A percentile compares a stretch with the other conserved stretches of the same genome.
Evolutionary conservation across 2,888 invertebrate genomes (phyloP).

Genomic region (Lasioglossum malachurum): DNA sequence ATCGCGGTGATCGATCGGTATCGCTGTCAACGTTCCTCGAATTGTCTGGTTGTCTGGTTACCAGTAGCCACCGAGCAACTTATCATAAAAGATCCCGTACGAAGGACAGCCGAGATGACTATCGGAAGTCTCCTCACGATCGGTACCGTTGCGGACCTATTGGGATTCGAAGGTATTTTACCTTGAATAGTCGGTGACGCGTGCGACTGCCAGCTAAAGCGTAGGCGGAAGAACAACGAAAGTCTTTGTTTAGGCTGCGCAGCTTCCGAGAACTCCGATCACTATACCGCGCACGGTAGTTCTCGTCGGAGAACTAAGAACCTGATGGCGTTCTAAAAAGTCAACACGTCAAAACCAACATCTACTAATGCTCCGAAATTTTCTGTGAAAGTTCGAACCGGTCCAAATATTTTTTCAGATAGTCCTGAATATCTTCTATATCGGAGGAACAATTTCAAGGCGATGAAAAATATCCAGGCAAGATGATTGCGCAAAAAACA

Average conservation of each 20-base stretch:
- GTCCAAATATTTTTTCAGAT: too few species aligned
- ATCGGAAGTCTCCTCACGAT: constrained; percentile 53
- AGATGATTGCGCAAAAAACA: neutral
- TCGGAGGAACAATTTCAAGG: too few species aligned
- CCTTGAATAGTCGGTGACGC: constrained; percentile 40
- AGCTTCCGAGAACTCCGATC: constrained; percentile 69
- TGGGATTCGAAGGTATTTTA: constrained; percentile 54
- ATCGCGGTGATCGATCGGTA: neutral
- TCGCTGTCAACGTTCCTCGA: constrained; percentile 3
- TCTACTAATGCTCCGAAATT: neutral
- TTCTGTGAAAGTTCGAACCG: too few species aligned
- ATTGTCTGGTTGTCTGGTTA: neutral
- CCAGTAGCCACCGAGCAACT: constrained; percentile 14
- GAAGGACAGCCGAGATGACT: constrained; percentile 48
- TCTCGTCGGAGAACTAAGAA: neutral
- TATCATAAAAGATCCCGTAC: constrained; percentile 38
- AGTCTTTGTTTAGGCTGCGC: constrained; percentile 64
- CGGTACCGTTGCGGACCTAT: constrained; percentile 47
- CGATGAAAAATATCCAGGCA: too few species aligned
- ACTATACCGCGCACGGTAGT: constrained; percentile 53
- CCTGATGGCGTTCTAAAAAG: neutral
- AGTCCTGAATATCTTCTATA: too few species aligned
- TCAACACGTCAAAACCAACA: neutral
- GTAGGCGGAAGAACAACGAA: constrained; percentile 60
- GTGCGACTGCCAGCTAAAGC: constrained; percentile 22